Percentiles rank a stretch among this genome's conserved stretches.
Conservation (phyloP, 2,113 vertebrate genomes). For the Plotosus lineatus region DNA sequence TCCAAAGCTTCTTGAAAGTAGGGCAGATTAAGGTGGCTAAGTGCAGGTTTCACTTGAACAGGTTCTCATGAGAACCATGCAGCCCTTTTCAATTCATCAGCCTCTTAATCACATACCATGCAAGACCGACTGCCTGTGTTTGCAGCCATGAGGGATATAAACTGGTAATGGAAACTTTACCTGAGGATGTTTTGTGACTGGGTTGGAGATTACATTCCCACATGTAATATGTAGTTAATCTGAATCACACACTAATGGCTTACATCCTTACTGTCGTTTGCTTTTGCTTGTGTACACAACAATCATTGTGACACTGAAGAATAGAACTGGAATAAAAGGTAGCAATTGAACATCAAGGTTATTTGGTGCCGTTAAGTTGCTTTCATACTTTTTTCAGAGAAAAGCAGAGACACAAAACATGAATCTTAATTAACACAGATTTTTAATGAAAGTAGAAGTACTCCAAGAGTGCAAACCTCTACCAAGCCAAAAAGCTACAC, state of each 20-base stretch:
- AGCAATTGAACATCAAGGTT: neutral
- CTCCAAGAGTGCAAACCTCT: no score
- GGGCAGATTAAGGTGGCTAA: slow-evolving; percentile 55
- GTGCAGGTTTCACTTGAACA: slow-evolving; percentile 49
- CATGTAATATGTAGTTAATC: neutral
- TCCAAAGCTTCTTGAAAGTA: slow-evolving; percentile 55
- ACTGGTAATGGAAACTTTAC: neutral
- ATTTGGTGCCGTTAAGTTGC: neutral
- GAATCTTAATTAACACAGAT: no score
- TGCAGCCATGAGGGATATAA: neutral
- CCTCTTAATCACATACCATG: slow-evolving; percentile 1
- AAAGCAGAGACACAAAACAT: no score
- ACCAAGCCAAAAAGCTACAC: no score
- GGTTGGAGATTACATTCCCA: neutral
- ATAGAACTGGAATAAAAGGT: neutral
- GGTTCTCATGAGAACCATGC: slow-evolving; percentile 45
- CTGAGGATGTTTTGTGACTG: neutral
- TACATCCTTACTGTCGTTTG: neutral
- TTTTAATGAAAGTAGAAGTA: no score
- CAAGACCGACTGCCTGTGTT: neutral
- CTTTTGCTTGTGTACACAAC: neutral
- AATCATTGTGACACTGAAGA: neutral
- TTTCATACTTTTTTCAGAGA: no score
- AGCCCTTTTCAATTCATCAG: slow-evolving; percentile 20
- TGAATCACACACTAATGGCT: neutral